Conservation (phyloP, 2,888 invertebrate species). For the Caenorhabditis panamensis region DNA sequence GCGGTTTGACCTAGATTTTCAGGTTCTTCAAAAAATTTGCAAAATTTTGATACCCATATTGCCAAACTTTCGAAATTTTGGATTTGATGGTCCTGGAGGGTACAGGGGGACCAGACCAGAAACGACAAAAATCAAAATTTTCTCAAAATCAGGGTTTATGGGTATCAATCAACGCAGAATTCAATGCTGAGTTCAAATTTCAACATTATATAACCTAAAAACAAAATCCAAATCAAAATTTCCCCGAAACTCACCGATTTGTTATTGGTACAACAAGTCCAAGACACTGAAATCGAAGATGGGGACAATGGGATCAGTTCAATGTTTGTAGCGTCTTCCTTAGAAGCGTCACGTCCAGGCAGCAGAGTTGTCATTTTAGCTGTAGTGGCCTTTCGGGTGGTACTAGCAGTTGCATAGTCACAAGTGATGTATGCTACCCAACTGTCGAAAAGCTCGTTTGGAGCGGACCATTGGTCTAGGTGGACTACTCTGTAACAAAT, state of each 20-base stretch:
- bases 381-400: conserved; percentile 65
- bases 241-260: conserved; percentile 68
- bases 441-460: conserved; percentile 73
- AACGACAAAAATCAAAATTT: too few species aligned
- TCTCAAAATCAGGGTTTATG: too few species aligned
- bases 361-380: conserved; percentile 58
- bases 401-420: conserved; percentile 69
- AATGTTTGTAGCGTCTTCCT: conserved; percentile 74
- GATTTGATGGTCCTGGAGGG: too few species aligned
- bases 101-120: too few species aligned
- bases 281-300: conserved; percentile 74
- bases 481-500: conserved; percentile 72
- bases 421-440: conserved; percentile 77
- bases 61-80: background rate
- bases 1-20: too few species aligned
- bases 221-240: background rate
- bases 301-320: conserved; percentile 74
- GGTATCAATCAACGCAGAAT: too few species aligned
- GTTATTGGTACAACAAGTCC: conserved; percentile 80
- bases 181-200: too few species aligned
- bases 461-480: conserved; percentile 75
- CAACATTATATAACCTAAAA: too few species aligned
- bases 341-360: conserved; percentile 55
- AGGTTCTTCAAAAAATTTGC: too few species aligned
- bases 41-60: too few species aligned